Conservation (phyloP, 2,888 invertebrate species). For the Nephrocerus scutellatus region DNA sequence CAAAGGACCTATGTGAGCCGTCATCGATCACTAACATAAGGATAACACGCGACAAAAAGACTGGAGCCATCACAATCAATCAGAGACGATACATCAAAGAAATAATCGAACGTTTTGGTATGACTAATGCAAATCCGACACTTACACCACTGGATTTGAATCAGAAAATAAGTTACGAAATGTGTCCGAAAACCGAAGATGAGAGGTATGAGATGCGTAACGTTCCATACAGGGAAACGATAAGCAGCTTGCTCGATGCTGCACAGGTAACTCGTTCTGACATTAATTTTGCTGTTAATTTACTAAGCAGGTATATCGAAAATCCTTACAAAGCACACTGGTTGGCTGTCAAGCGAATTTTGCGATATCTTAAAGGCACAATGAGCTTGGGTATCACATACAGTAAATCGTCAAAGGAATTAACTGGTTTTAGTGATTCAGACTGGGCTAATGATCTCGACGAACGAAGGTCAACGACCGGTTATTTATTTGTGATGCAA, state of each 20-base stretch:
- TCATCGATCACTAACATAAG: too few species aligned
- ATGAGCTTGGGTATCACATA: too few species aligned
- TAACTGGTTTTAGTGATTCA: too few species aligned
- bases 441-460: too few species aligned
- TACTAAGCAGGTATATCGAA: constrained; percentile 11
- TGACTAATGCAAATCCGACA: constrained; percentile 17
- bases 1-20: too few species aligned
- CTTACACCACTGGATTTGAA: constrained; percentile 18
- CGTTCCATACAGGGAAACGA: constrained; percentile 20
- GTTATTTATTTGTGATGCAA: too few species aligned
- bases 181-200: constrained; percentile 18
- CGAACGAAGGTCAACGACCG: too few species aligned
- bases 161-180: constrained; percentile 13
- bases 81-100: constrained; percentile 12
- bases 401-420: too few species aligned
- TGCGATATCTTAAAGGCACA: constrained; percentile 20
- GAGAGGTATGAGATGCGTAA: constrained; percentile 18
- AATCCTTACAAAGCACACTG: constrained; percentile 22
- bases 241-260: constrained; percentile 17
- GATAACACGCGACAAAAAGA: too few species aligned
- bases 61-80: constrained; percentile 9
- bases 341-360: constrained; percentile 17
- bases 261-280: constrained; percentile 20
- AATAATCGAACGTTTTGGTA: constrained; percentile 14
- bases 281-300: constrained; percentile 15